phyloP scores from a whole-genome alignment of 1,140 invertebrate species.

The Drosophila baimaii region DNA sequence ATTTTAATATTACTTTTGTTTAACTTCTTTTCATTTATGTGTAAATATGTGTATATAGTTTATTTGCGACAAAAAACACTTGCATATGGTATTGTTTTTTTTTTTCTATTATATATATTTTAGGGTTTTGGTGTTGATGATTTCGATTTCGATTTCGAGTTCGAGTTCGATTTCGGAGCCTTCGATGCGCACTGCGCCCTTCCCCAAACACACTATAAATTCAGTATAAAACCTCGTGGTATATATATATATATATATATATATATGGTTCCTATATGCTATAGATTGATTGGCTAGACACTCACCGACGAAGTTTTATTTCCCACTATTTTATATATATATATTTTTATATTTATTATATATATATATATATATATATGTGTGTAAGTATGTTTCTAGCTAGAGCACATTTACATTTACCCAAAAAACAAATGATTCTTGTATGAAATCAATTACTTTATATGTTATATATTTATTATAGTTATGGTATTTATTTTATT shows the following conservation, averaged over 20 bases:
- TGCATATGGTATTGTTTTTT: slow-evolving; percentile 12
- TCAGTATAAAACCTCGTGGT: slow-evolving; percentile 72
- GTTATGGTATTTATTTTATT: slow-evolving; percentile 10
- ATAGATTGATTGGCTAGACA: slow-evolving; percentile 53
- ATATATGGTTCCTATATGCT: slow-evolving; percentile 37
- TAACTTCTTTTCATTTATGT: slow-evolving; percentile 41
- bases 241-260: slow-evolving; percentile 7
- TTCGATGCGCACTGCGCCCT: slow-evolving; percentile 35
- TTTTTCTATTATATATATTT: slow-evolving; percentile 6
- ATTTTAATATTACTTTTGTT: slow-evolving; percentile 42
- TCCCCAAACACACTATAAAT: slow-evolving; percentile 60
- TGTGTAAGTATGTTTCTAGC: slow-evolving; percentile 24
- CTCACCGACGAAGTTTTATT: slow-evolving; percentile 32
- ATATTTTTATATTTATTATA: slow-evolving; percentile 16
- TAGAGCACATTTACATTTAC: slow-evolving; percentile 48
- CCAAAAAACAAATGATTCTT: slow-evolving; percentile 18
- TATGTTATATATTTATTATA: slow-evolving; percentile 1
- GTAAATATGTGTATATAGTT: slow-evolving; percentile 63
- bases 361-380: slow-evolving; percentile 8
- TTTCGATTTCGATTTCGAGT: slow-evolving; percentile 8
- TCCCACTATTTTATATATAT: slow-evolving; percentile 18
- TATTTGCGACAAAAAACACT: slow-evolving; percentile 56
- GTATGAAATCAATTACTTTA: slow-evolving; percentile 15
- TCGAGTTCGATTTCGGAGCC: slow-evolving; percentile 11
- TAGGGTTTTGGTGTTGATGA: slow-evolving; percentile 37